These are phyloP conservation scores for Coremacera marginata DNA, from an alignment of 2,888 invertebrate species.

Conservation along the genomic window DNA sequence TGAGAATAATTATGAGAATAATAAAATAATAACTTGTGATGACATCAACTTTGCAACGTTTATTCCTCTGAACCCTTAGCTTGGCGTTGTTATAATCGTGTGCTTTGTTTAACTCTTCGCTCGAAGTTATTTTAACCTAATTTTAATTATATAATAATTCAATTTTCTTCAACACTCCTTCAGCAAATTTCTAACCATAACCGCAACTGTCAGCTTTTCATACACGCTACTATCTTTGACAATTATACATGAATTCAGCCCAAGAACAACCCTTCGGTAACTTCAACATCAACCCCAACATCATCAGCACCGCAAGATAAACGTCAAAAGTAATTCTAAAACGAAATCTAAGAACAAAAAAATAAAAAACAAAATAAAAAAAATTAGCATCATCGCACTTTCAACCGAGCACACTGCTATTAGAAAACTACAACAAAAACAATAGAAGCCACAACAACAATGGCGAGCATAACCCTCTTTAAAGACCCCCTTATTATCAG, in stretches of 20 bases:
- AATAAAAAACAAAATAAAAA: constrained; percentile 8
- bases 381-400: constrained; percentile 21
- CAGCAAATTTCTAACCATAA: not conserved
- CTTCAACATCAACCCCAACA: too few relatives aligned
- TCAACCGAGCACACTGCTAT: not conserved
- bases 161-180: constrained; percentile 6
- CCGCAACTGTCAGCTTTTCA: not conserved
- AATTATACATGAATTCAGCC: too few relatives aligned
- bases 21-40: not conserved
- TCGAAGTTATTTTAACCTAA: not conserved
- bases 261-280: too few relatives aligned
- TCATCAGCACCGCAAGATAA: constrained; percentile 1
- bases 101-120: too few relatives aligned
- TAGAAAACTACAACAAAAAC: not conserved
- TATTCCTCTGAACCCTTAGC: too few relatives aligned
- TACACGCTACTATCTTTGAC: too few relatives aligned
- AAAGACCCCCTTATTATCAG: not conserved
- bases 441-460: not conserved
- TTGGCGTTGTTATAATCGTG: too few relatives aligned
- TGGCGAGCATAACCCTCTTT: not conserved
- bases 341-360: not conserved
- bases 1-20: not conserved
- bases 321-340: constrained; percentile 1
- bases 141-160: constrained; percentile 13
- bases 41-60: not conserved